phyloP scores from a whole-genome alignment of 2,797 vertebrate species.

The Spea hammondii region DNA sequence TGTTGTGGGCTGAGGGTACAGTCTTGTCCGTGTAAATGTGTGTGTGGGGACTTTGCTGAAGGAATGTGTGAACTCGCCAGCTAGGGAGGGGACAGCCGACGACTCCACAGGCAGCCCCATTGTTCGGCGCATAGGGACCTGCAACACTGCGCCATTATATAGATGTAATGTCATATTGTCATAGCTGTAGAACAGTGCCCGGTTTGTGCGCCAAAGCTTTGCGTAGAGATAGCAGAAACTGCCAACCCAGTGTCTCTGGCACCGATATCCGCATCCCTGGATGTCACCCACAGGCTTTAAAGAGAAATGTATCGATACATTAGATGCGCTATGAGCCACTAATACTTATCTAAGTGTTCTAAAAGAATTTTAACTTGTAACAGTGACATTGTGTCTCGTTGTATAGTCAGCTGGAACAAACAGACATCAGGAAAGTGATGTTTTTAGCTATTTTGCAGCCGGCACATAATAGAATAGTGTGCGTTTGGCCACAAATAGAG shows the following conservation, averaged over 20 bases:
- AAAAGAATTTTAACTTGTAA: no score
- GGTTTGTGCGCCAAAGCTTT: constrained; percentile 3
- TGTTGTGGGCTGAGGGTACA: constrained; percentile 14
- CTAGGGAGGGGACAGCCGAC: constrained; percentile 31
- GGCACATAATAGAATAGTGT: no score
- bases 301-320: no score
- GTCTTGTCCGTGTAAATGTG: background rate
- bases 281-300: no score
- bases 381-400: no score
- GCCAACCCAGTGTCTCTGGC: background rate
- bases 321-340: no score
- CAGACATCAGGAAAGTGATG: no score
- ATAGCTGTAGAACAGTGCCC: constrained; percentile 11
- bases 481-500: no score
- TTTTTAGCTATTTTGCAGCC: no score
- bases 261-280: background rate
- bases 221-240: background rate
- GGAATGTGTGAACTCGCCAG: constrained; percentile 29
- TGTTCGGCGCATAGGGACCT: constrained; percentile 29
- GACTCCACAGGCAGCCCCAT: constrained; percentile 28
- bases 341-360: no score
- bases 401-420: no score
- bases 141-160: constrained; percentile 45
- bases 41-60: constrained; percentile 20
- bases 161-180: constrained; percentile 6